Percentiles rank a stretch among this genome's conserved stretches.
Conservation (phyloP, 2,797 vertebrate species). For the Poecilia gillii region DNA sequence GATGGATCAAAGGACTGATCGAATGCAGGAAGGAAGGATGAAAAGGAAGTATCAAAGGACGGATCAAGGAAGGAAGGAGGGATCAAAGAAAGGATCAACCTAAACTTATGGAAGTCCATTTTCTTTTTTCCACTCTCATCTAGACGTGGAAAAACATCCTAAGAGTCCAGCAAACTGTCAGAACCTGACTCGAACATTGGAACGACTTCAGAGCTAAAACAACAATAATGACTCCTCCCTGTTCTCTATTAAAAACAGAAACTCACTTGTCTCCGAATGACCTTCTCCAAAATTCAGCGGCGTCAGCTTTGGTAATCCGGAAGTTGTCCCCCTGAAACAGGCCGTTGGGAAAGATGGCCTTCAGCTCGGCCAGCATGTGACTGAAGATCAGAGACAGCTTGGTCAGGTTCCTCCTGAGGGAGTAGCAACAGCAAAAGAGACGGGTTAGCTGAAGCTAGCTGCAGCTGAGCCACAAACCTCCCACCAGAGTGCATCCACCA, state of each 20-base stretch:
- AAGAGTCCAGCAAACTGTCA: neutral
- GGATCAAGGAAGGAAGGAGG: neutral
- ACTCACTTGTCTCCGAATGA: conserved; percentile 97
- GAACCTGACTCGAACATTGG: neutral
- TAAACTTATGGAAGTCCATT: too few species aligned
- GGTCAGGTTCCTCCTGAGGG: conserved; percentile 91
- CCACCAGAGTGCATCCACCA: neutral
- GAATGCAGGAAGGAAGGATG: neutral
- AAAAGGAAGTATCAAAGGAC: neutral
- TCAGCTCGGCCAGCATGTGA: conserved; percentile 97
- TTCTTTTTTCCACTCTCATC: neutral
- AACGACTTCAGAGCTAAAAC: neutral
- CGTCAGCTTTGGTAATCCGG: conserved; percentile 97
- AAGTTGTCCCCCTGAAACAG: conserved; percentile 97
- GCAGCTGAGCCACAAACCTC: neutral
- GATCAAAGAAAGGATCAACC: too few species aligned
- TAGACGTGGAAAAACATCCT: neutral
- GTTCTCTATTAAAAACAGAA: neutral
- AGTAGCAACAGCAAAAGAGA: neutral
- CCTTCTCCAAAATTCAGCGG: conserved; percentile 96
- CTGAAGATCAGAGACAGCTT: conserved; percentile 98
- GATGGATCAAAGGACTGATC: neutral
- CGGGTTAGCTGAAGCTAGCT: conserved; percentile 6
- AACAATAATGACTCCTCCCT: neutral
- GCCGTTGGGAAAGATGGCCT: conserved; percentile 96